A percentile compares a stretch with the other conserved stretches of the same genome.
These are phyloP conservation scores for Pteruthius melanotis DNA, from an alignment of 2,113 vertebrate genomes.

Conservation along the genomic window DNA sequence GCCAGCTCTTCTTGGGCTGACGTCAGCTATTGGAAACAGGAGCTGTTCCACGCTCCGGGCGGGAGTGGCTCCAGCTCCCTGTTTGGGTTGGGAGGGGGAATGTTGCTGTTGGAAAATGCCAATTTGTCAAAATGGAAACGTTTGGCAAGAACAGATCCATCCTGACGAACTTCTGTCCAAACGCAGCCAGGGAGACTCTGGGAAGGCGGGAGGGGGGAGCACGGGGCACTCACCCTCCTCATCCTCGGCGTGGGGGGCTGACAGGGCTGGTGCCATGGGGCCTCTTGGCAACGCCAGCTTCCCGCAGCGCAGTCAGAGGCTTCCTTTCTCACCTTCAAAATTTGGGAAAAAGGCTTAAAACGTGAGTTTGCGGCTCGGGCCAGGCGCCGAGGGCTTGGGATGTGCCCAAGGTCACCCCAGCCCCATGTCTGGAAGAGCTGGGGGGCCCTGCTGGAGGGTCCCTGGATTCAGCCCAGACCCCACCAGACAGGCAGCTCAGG, in stretches of 20 bases:
- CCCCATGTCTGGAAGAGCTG: fast-evolving
- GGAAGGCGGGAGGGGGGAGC: background rate
- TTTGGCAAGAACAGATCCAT: background rate
- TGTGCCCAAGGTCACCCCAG: background rate
- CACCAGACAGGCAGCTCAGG: background rate
- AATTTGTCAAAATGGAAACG: background rate
- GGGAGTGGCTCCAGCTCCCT: background rate
- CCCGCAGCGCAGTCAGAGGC: fast-evolving
- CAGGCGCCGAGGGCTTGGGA: background rate
- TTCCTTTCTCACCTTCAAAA: background rate
- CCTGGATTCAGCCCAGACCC: background rate
- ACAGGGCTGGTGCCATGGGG: background rate
- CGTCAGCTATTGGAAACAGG: background rate
- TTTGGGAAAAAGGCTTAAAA: background rate
- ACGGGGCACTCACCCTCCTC: background rate
- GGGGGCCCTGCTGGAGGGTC: background rate
- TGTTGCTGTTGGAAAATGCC: conserved; percentile 11
- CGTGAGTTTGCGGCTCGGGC: fast-evolving
- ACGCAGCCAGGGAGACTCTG: background rate
- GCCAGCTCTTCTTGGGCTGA: background rate
- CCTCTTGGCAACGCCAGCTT: background rate
- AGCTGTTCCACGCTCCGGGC: background rate
- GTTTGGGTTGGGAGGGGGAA: background rate
- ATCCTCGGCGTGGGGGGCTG: fast-evolving
- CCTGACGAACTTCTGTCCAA: background rate